Evolutionary conservation across 2,888 invertebrate genomes (phyloP).

Genomic region (Aleiodes alternator): DNA sequence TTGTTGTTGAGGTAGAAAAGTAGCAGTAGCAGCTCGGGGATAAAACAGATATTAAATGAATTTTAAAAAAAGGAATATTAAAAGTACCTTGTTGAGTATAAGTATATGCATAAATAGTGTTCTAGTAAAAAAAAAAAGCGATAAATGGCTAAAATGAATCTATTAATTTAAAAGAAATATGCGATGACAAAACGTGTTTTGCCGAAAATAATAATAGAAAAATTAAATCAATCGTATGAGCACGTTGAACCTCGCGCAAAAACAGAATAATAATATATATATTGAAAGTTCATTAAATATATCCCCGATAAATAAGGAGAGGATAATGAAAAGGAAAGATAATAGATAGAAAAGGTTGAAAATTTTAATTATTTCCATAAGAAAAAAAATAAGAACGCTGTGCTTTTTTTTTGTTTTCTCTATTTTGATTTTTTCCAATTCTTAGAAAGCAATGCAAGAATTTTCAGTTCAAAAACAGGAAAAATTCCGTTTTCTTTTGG

Average conservation of each 20-base stretch:
- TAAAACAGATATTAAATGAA: conserved; percentile 53
- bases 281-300: background rate
- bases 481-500: too few species aligned
- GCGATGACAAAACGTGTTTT: conserved; percentile 24
- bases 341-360: conserved; percentile 2
- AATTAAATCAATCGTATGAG: background rate
- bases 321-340: conserved; percentile 8
- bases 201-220: background rate
- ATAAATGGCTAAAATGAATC: conserved; percentile 50
- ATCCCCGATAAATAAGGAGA: background rate
- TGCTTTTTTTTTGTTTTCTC: too few species aligned
- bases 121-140: conserved; percentile 40
- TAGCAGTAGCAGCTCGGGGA: conserved; percentile 70
- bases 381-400: too few species aligned
- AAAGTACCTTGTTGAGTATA: conserved; percentile 74
- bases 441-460: too few species aligned
- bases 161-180: conserved; percentile 32
- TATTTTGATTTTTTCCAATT: too few species aligned
- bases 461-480: too few species aligned
- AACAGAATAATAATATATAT: conserved; percentile 32
- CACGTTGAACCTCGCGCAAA: conserved; percentile 47
- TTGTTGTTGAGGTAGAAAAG: conserved; percentile 68
- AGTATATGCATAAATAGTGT: conserved; percentile 65
- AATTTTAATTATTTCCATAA: too few species aligned
- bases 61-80: conserved; percentile 63